Base-by-base conservation (phyloP, 2,113 vertebrate genomes). In the Macquaria ambigua region DNA sequence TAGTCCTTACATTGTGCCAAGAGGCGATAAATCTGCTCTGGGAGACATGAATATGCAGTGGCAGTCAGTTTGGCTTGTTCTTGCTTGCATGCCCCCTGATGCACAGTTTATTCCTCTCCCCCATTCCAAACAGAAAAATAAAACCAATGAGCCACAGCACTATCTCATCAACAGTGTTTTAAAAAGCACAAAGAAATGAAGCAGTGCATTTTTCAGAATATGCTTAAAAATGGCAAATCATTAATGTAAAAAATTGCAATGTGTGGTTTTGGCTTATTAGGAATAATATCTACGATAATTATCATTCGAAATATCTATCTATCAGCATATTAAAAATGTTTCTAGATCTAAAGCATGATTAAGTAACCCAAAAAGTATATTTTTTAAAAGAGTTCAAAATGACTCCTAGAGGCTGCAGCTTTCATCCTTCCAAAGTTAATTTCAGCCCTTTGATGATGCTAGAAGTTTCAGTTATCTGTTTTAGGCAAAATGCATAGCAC, bases 1-100 rank as follows among this genome's bases (percentile, higher is more conserved):
- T 97, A 93, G 97, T 92, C 85, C 92, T 94, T 96, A 93, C 94
- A 94, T 95, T 97, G 95, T 96, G 95, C 95, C 96, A 92, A 93
- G 92, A 93, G 91, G 95, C 81, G 69, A 95, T 97, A 96, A 96
- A 97, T 97, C 96, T 93, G 94, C 94, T 92, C 94, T 90, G 94
- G 85, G 95, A 94, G 75, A 93, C 94, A 83, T 93, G 95, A 95
- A 95, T 96, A 95, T 95, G 96, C 92, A 94, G 95, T 95, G 95
- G 92, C 93, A 90, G 92, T 95, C 94, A 86, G 93, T 94, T 43
- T 88, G 93, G 88, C 89, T 91, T 83, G 90, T 91, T 92, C 87
- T 81, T 86, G 87, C 89, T 85, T 56, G 88, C 84, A 87, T 90
- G 89, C 72, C 0, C 75, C 94, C 93, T 85, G 90, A 93, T 88